These are phyloP conservation scores for Micoletzkya japonica DNA, from an alignment of 2,888 invertebrate genomes.

Conservation along the genomic window DNA sequence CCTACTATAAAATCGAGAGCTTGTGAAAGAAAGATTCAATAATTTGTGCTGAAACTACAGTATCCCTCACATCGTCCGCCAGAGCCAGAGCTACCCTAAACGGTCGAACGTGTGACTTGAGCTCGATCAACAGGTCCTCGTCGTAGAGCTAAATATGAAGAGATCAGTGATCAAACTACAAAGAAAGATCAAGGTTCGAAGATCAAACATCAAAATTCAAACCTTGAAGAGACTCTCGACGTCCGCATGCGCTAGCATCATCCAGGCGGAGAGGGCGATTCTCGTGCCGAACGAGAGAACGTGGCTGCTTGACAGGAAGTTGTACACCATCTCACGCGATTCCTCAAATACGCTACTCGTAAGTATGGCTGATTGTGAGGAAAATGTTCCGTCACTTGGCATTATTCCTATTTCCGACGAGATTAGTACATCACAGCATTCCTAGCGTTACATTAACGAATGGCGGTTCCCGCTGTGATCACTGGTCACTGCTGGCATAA, in stretches of 20 bases:
- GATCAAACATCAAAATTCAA: neutral
- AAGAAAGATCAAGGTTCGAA: neutral
- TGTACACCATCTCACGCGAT: neutral
- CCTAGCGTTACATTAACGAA: no score
- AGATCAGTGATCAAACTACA: neutral
- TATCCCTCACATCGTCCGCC: neutral
- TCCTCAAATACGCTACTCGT: constrained; percentile 6
- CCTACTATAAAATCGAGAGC: no score
- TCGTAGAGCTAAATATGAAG: constrained; percentile 21
- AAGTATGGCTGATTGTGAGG: no score
- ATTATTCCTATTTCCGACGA: neutral
- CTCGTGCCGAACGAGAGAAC: constrained; percentile 3
- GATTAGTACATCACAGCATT: no score
- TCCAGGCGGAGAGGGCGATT: constrained; percentile 1
- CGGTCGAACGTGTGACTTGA: constrained; percentile 12
- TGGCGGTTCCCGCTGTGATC: no score
- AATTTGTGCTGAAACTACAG: no score
- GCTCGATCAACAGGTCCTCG: constrained; percentile 9
- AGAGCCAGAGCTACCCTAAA: constrained; percentile 7
- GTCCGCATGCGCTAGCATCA: constrained; percentile 1
- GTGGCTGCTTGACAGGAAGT: constrained; percentile 12
- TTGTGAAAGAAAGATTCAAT: no score
- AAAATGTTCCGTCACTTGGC: neutral
- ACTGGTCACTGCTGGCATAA: neutral
- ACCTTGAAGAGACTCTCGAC: constrained; percentile 18